Evolutionary conservation across 2,797 vertebrate genomes (phyloP), one percentile per base, ranked within the genome.

Genomic region (Epinephelus malabaricus): DNA sequence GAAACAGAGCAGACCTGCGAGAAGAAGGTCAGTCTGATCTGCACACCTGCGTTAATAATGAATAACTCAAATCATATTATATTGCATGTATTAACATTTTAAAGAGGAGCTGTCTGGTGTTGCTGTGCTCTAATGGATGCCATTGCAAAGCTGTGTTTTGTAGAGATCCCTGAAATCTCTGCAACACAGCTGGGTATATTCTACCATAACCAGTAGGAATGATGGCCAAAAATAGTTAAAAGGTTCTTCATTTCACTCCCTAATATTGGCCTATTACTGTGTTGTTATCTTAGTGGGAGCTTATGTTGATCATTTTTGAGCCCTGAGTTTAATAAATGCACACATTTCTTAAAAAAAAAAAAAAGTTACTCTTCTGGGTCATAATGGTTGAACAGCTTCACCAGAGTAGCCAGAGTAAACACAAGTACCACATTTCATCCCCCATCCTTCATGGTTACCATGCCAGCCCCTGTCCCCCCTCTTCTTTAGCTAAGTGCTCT

Each of bases 1-100:
- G 97, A 99, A 76, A 75, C 86, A 0, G 97, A 98, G 76, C 96
- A 95, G 89, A 93, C 93, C 13, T 83, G 95, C 68, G 95, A 95
- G 78, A 96, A 95, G 87, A 97, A 97, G 97, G 98, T 99, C 92
- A 92, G 23, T 59, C 54, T 46, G 17, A 27, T 80, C 19, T 18
- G 12, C 47, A 23, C 34, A 43, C 23, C 11, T 9, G 40, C 15
- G 8, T 14, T 10, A 7, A 27, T 11, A 1, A 49, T 9, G 6
- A 0, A 49, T 7, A 40, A 27, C 30, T 67, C 4, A 47, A 8
- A 53, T 68, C 38, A 45, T 21, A 21, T 47, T 15, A 14, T 5
- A 40, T 40, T 21, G 25, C 50, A 19, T 69, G 38, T 6, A 51
- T 53, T 10, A 23, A 1, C 34, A 61, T 17, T 55, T 45, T 3